These are phyloP conservation scores for Pseudomugil gertrudae DNA, from an alignment of 2,797 vertebrate genomes.

Conservation along the genomic window DNA sequence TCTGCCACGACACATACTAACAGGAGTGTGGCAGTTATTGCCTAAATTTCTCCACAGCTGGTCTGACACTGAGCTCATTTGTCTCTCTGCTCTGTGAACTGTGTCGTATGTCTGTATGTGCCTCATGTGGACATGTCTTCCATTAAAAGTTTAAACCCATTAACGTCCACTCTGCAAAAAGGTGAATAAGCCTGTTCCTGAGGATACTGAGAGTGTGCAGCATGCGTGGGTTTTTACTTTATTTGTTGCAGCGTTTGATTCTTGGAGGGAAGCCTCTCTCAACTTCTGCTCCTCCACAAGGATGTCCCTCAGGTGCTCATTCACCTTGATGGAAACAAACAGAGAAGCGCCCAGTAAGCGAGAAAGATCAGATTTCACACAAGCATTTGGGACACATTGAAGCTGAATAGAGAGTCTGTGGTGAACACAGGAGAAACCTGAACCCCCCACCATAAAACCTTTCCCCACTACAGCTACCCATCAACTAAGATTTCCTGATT, in stretches of 20 bases:
- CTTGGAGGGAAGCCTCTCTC: constrained; percentile 82
- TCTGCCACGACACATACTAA: constrained; percentile 21
- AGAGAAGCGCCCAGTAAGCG: not conserved
- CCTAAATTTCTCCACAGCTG: constrained; percentile 70
- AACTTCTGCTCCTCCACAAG: constrained; percentile 90
- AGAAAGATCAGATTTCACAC: constrained; percentile 43
- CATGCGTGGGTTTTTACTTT: constrained; percentile 79
- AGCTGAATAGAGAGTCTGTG: constrained; percentile 46
- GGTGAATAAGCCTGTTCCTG: not conserved
- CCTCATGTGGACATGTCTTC: not conserved
- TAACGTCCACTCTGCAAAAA: not conserved
- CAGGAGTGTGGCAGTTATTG: constrained; percentile 47
- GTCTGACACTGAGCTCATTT: constrained; percentile 69
- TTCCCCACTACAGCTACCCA: constrained; percentile 16
- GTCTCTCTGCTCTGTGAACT: constrained; percentile 52
- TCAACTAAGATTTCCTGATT: not conserved
- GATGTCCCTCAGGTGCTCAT: constrained; percentile 92
- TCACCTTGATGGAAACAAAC: constrained; percentile 82
- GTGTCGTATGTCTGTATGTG: constrained; percentile 9
- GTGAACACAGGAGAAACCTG: constrained; percentile 10
- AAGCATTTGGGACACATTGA: constrained; percentile 21
- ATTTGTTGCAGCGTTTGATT: constrained; percentile 69
- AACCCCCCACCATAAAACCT: constrained; percentile 26
- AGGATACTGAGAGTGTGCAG: not conserved
- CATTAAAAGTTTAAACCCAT: not conserved